Evolutionary conservation across 1,140 invertebrate species (phyloP), one percentile per base, ranked within the genome.

Genomic region (Drosophila tropicalis): DNA sequence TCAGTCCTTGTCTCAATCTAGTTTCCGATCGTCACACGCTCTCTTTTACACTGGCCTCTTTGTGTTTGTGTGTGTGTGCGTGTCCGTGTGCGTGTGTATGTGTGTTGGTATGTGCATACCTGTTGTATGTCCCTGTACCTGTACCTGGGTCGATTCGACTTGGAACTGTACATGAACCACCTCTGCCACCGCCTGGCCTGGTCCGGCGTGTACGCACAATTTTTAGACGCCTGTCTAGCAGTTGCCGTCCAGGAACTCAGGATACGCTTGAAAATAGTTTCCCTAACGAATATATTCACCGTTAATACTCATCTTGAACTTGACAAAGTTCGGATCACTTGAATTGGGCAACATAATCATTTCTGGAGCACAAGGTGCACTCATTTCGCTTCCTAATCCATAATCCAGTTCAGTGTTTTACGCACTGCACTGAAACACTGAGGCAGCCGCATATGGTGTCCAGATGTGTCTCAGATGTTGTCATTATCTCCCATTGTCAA

Each of bases 391-490:
- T 34, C 56, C 32, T 58, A 39, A 58, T 36, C 56, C 56, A 58
- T 58, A 58, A 58, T 58, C 56, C 55, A 36, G 4, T 17, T 36
- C 32, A 58, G 32, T 29, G 29, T 29, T 36, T 32, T 15, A 15
- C 55, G 29, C 15, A 15, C 29, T 32, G 32, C 32, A 32, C 60
- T 3, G 29, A 5, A 5, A 25, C 60, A 41, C 12, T 64, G 40
- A 29, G 29, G 44, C 36, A 51, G 62, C 25, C 62, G n/a, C 81
- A 84, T 70, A 51, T 84, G 81, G 32, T 47, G 41, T 10, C 54
- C 81, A 84, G 67, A 85, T 85, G 81, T 77, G 73, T 4, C 32
- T 85, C 81, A 84, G 73, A 84, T 85, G 81, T 61, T 69, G 69
- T 67, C 62, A 72, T 70, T 79, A 70, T 74, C 61, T 62, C 44